Evolutionary conservation across 2,797 vertebrate genomes (phyloP).

Genomic region (Falco cherrug): DNA sequence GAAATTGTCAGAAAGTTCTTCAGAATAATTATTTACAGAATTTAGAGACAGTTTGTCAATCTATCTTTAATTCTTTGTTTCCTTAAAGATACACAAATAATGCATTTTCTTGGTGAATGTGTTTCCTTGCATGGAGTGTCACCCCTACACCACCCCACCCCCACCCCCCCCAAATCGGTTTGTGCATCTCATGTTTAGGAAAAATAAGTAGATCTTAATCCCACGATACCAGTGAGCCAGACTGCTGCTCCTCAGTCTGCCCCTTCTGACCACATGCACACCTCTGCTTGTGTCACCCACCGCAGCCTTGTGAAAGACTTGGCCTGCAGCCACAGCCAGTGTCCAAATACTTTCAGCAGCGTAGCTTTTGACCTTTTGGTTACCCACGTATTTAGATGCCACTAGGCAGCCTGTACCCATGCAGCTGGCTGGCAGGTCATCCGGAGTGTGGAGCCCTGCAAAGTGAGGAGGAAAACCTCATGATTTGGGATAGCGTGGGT

Average conservation of each 20-base stretch:
- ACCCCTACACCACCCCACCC: background rate
- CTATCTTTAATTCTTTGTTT: background rate
- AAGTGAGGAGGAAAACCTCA: background rate
- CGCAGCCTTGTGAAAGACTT: background rate
- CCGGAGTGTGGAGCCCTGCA: background rate
- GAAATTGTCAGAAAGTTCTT: background rate
- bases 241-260: background rate
- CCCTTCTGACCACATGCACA: background rate
- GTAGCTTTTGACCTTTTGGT: background rate
- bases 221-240: background rate
- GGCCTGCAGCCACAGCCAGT: accelerated
- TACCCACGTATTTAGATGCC: background rate
- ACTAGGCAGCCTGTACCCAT: background rate
- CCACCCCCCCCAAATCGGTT: background rate
- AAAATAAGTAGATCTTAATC: background rate
- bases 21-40: background rate
- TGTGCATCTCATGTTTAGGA: background rate
- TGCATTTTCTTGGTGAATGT: background rate
- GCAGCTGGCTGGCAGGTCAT: background rate
- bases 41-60: background rate
- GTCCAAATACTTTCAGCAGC: background rate
- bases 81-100: background rate
- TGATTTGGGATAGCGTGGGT: background rate
- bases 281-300: background rate
- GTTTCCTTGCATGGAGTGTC: background rate